Evolutionary conservation across 2,113 vertebrate genomes (phyloP), one percentile per base, ranked within the genome.

Genomic region (Columba janthina): DNA sequence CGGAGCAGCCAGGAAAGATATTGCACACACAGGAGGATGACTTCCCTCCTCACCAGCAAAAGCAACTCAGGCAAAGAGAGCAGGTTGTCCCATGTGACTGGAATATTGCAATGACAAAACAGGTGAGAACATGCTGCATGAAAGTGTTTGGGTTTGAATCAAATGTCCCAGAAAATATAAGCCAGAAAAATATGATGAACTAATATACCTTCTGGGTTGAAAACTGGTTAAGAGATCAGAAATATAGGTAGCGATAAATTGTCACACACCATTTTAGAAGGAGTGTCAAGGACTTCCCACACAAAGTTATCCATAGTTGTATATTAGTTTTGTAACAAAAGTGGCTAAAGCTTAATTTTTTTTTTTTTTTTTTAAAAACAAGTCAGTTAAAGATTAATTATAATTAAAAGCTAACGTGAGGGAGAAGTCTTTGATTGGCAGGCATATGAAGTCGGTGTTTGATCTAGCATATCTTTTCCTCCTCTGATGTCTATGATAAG

Each of bases 21-120:
- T 26, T 69, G 48, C 40, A 26, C 48, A 29, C 1, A 0, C 19
- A 4, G 21, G 18, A 20, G 25, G 38, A 71, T 0, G 0, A 8
- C 56, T 57, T 61, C 69, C 42, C 60, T 18, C 20, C 0, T 31
- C 42, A 25, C 48, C 42, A 85, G 44, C 36, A 56, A 71, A 74
- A 81, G 8, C 22, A 36, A 9, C 38, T 22, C 9, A 4, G 44
- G 53, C 12, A 48, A 42, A 67, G 31, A 36, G 4, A 61, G 15
- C 20, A 14, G 2, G 1, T 40, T 25, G 15, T 53, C 34, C 32
- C 0, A 0, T 46, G 18, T 22, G 15, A 60, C 0, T 48, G 31
- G 44, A 40, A 57, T 34, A 78, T 5, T 67, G 20, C 31, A 64
- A 6, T 38, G 57, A 56, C 29, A 65, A 76, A 77, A 79, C 20